Evolutionary conservation across 37 sponge, comb jelly and placozoan species (phyloP), one percentile per base, ranked within the genome.

Genomic region (Mnemiopsis leidyi): DNA sequence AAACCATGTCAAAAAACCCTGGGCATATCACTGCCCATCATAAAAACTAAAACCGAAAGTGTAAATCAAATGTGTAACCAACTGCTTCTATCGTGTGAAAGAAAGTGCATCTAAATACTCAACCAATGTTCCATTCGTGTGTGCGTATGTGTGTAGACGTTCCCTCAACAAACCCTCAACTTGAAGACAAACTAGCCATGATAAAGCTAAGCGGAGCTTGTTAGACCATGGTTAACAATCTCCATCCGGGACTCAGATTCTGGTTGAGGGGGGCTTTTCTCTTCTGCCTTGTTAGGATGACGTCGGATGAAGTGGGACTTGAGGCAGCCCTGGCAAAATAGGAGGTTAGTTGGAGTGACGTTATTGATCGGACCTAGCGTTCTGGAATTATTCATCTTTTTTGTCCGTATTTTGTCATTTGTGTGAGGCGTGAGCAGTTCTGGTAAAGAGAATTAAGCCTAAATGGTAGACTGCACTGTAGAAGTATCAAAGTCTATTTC

Each of bases 241-340:
- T 77, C 79, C 79, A 77, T 77, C 20, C 26, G 33, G 35, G 79
- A 39, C 24, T 38, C 61, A n/a, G 90, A 85, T 13, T 48, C 61
- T 1, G 29, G 90, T 1, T 85, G 38, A 13, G 90, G 90, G 39
- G 61, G n/a, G 9, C 37, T 82, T 29, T 40, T 85, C 7, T 25
- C 90, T 18, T 38, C 90, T 1, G 29, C 20, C 79, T 77, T 77
- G 79, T 40, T 38, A 28, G 90, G 90, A 61, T 85, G 90, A 1
- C 90, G 90, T 5, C 90, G 39, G 90, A 85, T 85, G 36, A 85
- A 85, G 90, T 85, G 90, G 48, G 90, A 85, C 61, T 85, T 85
- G 29, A 85, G 90, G 30, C 90, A 85, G 35, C 73, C 73, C 73
- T 69, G 73, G 21, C n/a, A n/a, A n/a, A n/a, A n/a, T n/a, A n/a